These are phyloP conservation scores for Malthinus flaveolus DNA, from an alignment of 2,888 invertebrate genomes.

Conservation along the genomic window DNA sequence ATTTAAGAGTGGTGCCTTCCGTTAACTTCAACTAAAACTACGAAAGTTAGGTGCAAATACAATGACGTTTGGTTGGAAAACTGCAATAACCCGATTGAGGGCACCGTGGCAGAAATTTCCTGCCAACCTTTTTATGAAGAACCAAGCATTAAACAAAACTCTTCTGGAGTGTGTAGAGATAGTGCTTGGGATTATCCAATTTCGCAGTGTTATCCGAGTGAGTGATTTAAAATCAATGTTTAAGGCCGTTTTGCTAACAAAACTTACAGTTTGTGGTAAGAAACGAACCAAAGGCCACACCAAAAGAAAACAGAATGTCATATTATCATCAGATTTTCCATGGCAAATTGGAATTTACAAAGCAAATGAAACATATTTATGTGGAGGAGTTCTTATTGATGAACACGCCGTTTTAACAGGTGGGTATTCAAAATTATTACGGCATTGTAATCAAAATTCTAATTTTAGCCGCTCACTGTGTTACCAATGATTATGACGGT, in stretches of 20 bases:
- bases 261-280: too few relatives aligned
- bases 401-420: neutral
- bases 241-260: neutral
- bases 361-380: neutral
- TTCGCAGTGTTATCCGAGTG: neutral
- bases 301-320: too few relatives aligned
- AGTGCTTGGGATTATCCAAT: neutral
- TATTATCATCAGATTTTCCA: too few relatives aligned
- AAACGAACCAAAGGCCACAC: too few relatives aligned
- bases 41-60: neutral
- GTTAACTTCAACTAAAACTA: neutral
- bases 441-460: neutral
- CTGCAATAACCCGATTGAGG: neutral
- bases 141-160: neutral
- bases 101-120: neutral
- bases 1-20: neutral
- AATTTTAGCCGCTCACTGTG: neutral
- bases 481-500: constrained; percentile 10
- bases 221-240: neutral
- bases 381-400: neutral
- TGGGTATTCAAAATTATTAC: neutral
- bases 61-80: neutral
- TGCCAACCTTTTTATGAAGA: neutral
- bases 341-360: neutral
- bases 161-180: neutral